Percentiles rank a stretch among this genome's conserved stretches.
phyloP scores from a whole-genome alignment of 2,888 invertebrate genomes.

The Pammene fasciana region DNA sequence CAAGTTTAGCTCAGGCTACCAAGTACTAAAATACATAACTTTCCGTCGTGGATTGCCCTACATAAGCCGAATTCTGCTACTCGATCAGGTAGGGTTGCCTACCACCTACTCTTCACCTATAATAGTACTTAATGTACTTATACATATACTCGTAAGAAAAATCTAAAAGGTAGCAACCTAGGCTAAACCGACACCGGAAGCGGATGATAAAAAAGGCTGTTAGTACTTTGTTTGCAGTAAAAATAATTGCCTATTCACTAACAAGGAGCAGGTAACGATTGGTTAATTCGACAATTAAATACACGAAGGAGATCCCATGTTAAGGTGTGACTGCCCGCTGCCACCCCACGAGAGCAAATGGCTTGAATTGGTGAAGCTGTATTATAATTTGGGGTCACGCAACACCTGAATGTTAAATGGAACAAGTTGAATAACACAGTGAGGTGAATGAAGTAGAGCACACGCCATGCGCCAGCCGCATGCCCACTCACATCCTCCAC shows the following conservation, averaged over 20 bases:
- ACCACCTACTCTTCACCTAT: too few relatives aligned
- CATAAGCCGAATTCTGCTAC: too few relatives aligned
- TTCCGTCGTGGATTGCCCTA: too few relatives aligned
- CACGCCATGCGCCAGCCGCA: constrained; percentile 54
- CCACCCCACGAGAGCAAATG: not conserved
- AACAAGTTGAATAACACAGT: constrained; percentile 7
- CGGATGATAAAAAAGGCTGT: not conserved
- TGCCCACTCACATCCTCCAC: constrained; percentile 81
- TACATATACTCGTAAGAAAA: too few relatives aligned
- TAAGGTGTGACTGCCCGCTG: not conserved
- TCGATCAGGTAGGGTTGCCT: too few relatives aligned
- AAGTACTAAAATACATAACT: too few relatives aligned
- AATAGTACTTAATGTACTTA: too few relatives aligned
- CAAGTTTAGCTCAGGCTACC: too few relatives aligned
- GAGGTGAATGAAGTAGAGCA: constrained; percentile 43
- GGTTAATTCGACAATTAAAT: constrained; percentile 6
- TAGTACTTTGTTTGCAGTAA: not conserved
- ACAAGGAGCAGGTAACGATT: not conserved
- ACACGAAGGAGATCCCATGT: not conserved
- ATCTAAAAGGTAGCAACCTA: not conserved
- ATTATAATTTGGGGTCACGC: constrained; percentile 26
- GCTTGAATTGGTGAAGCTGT: constrained; percentile 10
- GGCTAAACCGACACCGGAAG: not conserved
- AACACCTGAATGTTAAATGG: constrained; percentile 37
- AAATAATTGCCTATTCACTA: not conserved